Percentiles rank a stretch among this genome's conserved stretches.
Conservation (phyloP, 1,140 invertebrate genomes). For the Oscheius sp. region DNA sequence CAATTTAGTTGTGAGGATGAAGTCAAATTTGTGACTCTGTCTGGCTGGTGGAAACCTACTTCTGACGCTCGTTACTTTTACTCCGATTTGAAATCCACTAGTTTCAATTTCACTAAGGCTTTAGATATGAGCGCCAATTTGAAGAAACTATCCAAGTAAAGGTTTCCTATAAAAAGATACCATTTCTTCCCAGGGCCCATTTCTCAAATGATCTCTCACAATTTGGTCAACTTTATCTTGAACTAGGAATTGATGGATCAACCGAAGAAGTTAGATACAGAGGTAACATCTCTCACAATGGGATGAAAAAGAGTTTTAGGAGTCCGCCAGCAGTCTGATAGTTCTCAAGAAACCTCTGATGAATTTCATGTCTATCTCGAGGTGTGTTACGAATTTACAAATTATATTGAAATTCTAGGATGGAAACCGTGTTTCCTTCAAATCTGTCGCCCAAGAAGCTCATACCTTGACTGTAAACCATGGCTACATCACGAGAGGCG, state of each 20-base stretch:
- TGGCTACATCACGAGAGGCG: neutral
- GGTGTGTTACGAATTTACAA: neutral
- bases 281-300: neutral
- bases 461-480: neutral
- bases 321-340: too few relatives aligned
- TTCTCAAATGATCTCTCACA: constrained; percentile 5
- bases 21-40: constrained; percentile 7
- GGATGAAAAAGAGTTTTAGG: neutral
- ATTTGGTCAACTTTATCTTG: constrained; percentile 19
- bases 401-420: neutral
- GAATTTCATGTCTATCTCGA: neutral
- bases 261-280: neutral
- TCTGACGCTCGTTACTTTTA: constrained; percentile 25
- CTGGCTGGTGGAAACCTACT: constrained; percentile 30
- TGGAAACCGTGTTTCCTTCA: neutral
- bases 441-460: neutral
- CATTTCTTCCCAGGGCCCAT: neutral
- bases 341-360: neutral
- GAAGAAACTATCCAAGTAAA: neutral
- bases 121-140: neutral
- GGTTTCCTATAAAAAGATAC: neutral
- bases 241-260: constrained; percentile 7
- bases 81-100: constrained; percentile 1
- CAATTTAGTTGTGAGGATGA: neutral
- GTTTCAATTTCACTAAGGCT: neutral